A percentile compares a stretch with the other conserved stretches of the same genome.
Evolutionary conservation across 2,113 vertebrate species (phyloP).

Genomic region (Spea bombifrons): DNA sequence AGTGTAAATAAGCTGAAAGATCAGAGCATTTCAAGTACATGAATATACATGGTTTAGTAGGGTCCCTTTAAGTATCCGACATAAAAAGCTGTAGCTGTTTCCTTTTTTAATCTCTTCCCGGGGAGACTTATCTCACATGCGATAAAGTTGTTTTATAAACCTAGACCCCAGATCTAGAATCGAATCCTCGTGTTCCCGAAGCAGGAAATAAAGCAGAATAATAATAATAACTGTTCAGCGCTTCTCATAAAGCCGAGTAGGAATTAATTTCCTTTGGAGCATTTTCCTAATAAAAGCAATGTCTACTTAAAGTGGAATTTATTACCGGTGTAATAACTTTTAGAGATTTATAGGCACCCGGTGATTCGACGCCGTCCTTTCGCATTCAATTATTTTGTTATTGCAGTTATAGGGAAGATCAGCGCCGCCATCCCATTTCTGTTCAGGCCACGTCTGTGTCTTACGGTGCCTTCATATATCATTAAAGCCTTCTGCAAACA

Average conservation of each 20-base stretch:
- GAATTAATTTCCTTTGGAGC: conserved; percentile 13
- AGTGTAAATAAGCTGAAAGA: too few species aligned
- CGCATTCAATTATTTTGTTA: conserved; percentile 9
- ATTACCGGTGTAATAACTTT: background rate
- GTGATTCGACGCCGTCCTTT: background rate
- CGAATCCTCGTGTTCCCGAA: too few species aligned
- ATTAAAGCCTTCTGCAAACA: background rate
- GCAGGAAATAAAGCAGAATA: too few species aligned
- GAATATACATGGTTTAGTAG: too few species aligned
- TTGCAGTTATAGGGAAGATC: conserved; percentile 1
- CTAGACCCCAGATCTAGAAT: too few species aligned
- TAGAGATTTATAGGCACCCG: background rate
- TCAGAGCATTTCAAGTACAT: too few species aligned
- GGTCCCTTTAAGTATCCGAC: too few species aligned
- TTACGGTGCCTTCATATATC: background rate
- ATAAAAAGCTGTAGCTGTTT: too few species aligned
- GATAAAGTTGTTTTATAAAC: too few species aligned
- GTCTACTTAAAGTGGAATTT: conserved; percentile 4
- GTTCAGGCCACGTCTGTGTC: conserved; percentile 12
- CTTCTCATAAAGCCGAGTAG: background rate
- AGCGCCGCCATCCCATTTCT: background rate
- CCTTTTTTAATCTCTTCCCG: too few species aligned
- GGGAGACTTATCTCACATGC: too few species aligned
- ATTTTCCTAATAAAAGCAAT: conserved; percentile 2
- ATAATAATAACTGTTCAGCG: background rate